Percentiles rank a stretch among this genome's conserved stretches.
phyloP scores from a whole-genome alignment of 37 sponge, comb jelly and placozoan species.

The Halichondria panicea region DNA sequence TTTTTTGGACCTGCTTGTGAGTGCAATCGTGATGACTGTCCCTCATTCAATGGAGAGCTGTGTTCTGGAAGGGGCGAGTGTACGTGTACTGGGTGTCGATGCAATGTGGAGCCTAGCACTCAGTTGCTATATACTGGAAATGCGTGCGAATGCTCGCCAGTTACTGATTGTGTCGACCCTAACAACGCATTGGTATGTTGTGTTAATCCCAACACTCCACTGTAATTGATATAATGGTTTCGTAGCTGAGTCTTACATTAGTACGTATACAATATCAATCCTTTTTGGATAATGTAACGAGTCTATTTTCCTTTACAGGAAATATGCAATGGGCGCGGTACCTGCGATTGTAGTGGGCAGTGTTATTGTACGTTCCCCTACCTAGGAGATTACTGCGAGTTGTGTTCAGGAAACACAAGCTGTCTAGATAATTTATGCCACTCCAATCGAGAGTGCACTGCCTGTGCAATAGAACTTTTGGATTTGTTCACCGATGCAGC shows the following conservation, averaged over 20 bases:
- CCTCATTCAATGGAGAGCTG: constrained; percentile 2
- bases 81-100: constrained; percentile 42
- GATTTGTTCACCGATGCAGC: background rate
- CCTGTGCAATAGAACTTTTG: background rate
- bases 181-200: too few relatives aligned
- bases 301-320: background rate
- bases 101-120: constrained; percentile 10
- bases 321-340: constrained; percentile 12
- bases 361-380: constrained; percentile 29
- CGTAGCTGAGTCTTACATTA: too few relatives aligned
- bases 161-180: constrained; percentile 28
- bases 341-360: constrained; percentile 17
- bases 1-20: constrained; percentile 69
- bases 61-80: constrained; percentile 23
- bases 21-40: constrained; percentile 57
- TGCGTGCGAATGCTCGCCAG: constrained; percentile 47
- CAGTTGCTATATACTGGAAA: constrained; percentile 3
- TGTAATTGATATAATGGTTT: too few relatives aligned
- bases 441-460: constrained; percentile 1
- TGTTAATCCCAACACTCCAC: too few relatives aligned
- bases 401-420: constrained; percentile 5
- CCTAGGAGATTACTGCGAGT: constrained; percentile 40
- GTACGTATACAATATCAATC: background rate
- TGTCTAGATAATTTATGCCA: constrained; percentile 18
- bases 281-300: background rate